A percentile compares a stretch with the other conserved stretches of the same genome.
Evolutionary conservation across 2,113 vertebrate species (phyloP).

Genomic region (Hydropotes inermis): DNA sequence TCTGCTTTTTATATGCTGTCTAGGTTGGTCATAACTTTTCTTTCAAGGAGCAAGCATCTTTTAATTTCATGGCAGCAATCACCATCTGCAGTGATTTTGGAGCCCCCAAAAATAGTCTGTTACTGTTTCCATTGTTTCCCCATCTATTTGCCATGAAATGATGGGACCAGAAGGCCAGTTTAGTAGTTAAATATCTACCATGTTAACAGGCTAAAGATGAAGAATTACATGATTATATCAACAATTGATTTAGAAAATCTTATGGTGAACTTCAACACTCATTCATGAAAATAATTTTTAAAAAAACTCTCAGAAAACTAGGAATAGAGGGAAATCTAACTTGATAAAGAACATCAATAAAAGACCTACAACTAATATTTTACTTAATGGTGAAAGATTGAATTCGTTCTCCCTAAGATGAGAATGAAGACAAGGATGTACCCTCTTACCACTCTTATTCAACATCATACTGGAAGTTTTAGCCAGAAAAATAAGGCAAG

Average conservation of each 20-base stretch:
- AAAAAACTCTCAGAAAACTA: neutral
- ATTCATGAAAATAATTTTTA: neutral
- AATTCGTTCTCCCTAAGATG: neutral
- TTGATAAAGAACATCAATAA: neutral
- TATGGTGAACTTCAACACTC: neutral
- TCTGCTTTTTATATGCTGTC: neutral
- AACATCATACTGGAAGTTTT: neutral
- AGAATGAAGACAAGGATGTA: neutral
- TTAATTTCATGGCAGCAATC: neutral
- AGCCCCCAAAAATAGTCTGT: neutral
- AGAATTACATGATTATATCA: neutral
- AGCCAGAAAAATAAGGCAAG: neutral
- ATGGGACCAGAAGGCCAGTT: neutral
- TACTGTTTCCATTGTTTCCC: neutral
- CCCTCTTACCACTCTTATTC: neutral
- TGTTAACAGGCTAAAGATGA: neutral
- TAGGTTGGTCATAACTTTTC: neutral
- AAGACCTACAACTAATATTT: neutral
- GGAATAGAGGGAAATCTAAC: neutral
- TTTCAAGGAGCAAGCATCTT: neutral
- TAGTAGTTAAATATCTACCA: neutral
- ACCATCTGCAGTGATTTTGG: neutral
- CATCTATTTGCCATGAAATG: neutral
- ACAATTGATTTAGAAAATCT: neutral
- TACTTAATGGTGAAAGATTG: neutral